phyloP scores from a whole-genome alignment of 1,140 invertebrate species.

The Pteromalus puparum region DNA sequence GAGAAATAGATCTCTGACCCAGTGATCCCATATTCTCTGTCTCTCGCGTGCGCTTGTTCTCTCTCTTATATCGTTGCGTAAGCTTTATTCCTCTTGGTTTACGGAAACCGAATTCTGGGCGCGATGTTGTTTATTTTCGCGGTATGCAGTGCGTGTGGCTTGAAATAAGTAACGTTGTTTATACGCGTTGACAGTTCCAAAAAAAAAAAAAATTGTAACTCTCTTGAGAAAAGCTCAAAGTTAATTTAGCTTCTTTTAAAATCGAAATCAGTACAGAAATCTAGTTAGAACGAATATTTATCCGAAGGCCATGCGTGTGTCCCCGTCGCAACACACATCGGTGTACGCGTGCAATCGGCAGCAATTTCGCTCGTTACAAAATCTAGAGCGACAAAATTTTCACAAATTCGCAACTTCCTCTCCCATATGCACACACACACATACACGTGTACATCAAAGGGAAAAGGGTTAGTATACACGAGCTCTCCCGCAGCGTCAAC shows the following conservation, averaged over 20 bases:
- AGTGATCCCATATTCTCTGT: conserved; percentile 45
- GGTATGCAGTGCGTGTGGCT: no score
- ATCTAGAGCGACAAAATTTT: conserved; percentile 38
- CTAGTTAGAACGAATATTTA: no score
- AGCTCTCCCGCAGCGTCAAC: neutral
- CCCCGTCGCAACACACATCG: no score
- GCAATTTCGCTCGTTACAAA: neutral
- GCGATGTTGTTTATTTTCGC: neutral
- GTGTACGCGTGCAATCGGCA: neutral
- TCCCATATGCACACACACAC: neutral
- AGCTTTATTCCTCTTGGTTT: conserved; percentile 17
- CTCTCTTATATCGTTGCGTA: neutral
- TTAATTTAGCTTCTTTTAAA: no score
- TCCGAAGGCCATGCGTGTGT: no score
- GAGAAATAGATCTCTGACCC: conserved; percentile 46
- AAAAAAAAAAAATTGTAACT: no score
- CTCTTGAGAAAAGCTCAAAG: no score
- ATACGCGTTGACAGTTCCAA: neutral
- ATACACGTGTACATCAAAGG: neutral
- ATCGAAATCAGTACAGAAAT: no score
- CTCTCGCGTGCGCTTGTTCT: neutral
- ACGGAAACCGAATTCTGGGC: conserved; percentile 7
- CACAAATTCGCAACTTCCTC: conserved; percentile 43
- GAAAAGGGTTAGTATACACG: conserved; percentile 20
- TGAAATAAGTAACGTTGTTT: no score